These are phyloP conservation scores for Pungitius pungitius DNA, from an alignment of 2,113 vertebrate species.

Conservation along the genomic window DNA sequence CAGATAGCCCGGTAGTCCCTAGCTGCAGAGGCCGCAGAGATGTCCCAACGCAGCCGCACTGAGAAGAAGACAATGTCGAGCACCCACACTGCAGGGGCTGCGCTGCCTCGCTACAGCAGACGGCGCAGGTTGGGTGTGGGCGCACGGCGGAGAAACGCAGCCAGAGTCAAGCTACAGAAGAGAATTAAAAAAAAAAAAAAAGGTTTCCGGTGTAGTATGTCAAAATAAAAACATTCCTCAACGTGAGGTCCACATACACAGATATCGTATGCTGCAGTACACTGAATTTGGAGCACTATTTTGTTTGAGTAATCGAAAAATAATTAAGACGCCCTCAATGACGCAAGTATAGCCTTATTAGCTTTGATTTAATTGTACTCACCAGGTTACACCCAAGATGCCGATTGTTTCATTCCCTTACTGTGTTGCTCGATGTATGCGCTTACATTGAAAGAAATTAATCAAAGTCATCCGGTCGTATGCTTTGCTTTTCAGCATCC, in stretches of 20 bases:
- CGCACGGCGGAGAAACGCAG: slow-evolving; percentile 24
- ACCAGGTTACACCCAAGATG: background rate
- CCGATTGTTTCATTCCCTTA: background rate
- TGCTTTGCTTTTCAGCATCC: slow-evolving; percentile 64
- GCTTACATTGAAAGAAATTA: slow-evolving; percentile 24
- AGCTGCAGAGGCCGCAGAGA: slow-evolving; percentile 26
- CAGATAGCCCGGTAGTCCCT: slow-evolving; percentile 12
- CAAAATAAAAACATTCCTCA: slow-evolving; percentile 42
- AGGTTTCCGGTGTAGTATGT: background rate
- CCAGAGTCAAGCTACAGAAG: background rate
- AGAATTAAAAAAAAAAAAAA: accelerated
- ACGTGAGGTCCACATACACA: background rate
- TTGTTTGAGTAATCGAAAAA: background rate
- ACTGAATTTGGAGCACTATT: background rate
- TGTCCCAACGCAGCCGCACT: slow-evolving; percentile 12
- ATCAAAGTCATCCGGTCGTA: background rate
- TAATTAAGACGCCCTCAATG: too few relatives aligned
- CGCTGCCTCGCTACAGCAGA: slow-evolving; percentile 20
- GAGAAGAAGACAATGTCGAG: slow-evolving; percentile 46
- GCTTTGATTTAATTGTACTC: background rate
- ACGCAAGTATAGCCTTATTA: background rate
- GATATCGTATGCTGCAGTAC: background rate
- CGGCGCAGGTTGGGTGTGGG: slow-evolving; percentile 69
- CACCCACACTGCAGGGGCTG: slow-evolving; percentile 60
- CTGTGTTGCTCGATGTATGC: too few relatives aligned